Evolutionary conservation across 2,888 invertebrate species (phyloP), one percentile per base, ranked within the genome.

Genomic region (Argyresthia albistria): DNA sequence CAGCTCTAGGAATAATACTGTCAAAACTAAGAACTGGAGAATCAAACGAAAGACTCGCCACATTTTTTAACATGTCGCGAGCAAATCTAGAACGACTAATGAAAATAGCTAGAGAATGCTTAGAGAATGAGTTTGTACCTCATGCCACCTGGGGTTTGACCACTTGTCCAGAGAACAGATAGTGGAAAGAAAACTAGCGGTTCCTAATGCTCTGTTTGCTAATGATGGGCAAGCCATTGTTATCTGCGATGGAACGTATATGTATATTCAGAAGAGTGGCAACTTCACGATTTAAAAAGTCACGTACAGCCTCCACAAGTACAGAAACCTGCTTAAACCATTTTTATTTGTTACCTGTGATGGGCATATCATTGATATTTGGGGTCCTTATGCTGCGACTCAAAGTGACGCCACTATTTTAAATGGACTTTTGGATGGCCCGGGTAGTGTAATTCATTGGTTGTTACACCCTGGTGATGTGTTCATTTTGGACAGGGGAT

Each of bases 261-360:
- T 51, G 43, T 51, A 51, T 43, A 45, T 45, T 25, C 51, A 51
- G 43, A 51, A 51, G 45, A 51, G 51, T 51, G 43, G 43, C 45
- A 50, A 54, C 39, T 52, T 52, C 46, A 15, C 39, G 11, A 46
- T 52, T 52, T 37, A 52, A 54, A 58, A 55, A 48, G 46, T 54
- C 14, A 56, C 57, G 14, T 61, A 59, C 42, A 59, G 58, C 46
- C 25, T 57, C 11, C 60, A 60, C 43, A 62, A 62, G 55, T 60
- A 54, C 47, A 55, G 56, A 12, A 64, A 61, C 43, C 43, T 60
- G 1, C 7, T 6, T 25, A 25, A 6, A 25, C 25, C 25, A 25
- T 25, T 25, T 25, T 25, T 25, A 25, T 25, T 25, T 59, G 56
- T 58, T 9, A 56, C 58, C 15, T 51, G 50, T 12, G 57, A 61